Evolutionary conservation across 2,888 invertebrate species (phyloP).

Genomic region (Bombylius major): DNA sequence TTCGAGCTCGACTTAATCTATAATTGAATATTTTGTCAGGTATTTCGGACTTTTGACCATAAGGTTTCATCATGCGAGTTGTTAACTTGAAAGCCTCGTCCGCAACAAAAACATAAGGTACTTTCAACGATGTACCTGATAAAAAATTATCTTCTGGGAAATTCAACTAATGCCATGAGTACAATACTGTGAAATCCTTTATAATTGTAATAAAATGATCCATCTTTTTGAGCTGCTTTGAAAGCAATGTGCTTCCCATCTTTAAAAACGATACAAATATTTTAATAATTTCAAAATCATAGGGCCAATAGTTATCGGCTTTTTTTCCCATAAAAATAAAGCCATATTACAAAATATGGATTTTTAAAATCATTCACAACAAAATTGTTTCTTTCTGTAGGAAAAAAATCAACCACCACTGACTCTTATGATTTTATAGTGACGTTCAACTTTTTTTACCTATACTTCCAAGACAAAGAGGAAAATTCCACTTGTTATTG

Average conservation of each 20-base stretch:
- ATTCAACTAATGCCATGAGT: not conserved
- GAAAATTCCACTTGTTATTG: conserved; percentile 22
- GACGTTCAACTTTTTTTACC: not conserved
- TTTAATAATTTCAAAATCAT: too few species aligned
- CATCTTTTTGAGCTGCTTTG: too few species aligned
- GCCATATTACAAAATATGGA: too few species aligned
- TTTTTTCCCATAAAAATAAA: too few species aligned
- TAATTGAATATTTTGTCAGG: conserved; percentile 1
- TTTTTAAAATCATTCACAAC: too few species aligned
- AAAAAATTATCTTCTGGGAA: not conserved
- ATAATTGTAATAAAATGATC: too few species aligned
- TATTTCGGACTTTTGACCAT: not conserved
- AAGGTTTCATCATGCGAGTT: conserved; percentile 11
- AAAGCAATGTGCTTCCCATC: too few species aligned
- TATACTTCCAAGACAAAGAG: conserved; percentile 19
- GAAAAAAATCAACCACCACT: too few species aligned
- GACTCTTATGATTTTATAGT: not conserved
- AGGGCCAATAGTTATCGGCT: too few species aligned
- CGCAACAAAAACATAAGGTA: conserved; percentile 9
- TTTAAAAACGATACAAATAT: too few species aligned
- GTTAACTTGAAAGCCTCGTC: conserved; percentile 12
- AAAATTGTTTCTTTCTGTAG: too few species aligned
- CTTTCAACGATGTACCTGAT: not conserved
- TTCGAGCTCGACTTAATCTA: not conserved
- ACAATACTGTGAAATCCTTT: not conserved